A percentile compares a stretch with the other conserved stretches of the same genome.
Evolutionary conservation across 2,888 invertebrate genomes (phyloP).

Genomic region (Pollenia labialis): DNA sequence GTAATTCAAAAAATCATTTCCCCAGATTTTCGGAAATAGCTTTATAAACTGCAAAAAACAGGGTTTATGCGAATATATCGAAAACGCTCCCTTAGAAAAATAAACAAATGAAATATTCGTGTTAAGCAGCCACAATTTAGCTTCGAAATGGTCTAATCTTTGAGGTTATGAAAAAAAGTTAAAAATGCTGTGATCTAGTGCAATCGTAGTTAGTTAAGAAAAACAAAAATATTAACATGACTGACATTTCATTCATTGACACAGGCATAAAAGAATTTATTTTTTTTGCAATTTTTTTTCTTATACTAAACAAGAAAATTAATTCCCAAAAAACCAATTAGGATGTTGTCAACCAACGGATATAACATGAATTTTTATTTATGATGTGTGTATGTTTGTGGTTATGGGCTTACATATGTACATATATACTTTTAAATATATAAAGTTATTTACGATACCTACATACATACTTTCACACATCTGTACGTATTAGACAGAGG

Average conservation of each 20-base stretch:
- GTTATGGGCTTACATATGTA: not conserved
- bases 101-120: no score
- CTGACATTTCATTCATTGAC: slow-evolving; percentile 29
- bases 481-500: not conserved
- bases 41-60: no score
- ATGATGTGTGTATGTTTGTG: not conserved
- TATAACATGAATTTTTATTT: slow-evolving; percentile 57
- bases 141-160: no score
- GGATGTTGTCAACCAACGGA: slow-evolving; percentile 70
- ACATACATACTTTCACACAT: not conserved
- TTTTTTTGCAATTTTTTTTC: slow-evolving; percentile 22
- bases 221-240: slow-evolving; percentile 39
- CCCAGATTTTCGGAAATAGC: no score
- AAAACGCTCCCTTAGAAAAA: no score
- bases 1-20: no score
- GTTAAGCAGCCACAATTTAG: no score
- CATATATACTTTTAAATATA: not conserved
- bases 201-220: no score
- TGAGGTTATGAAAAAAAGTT: no score
- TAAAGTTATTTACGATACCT: not conserved
- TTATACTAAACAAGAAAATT: slow-evolving; percentile 35
- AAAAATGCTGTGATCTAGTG: no score
- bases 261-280: slow-evolving; percentile 32
- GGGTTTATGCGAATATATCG: no score
- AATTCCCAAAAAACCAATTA: slow-evolving; percentile 71